These are phyloP conservation scores for Kryptolebias marmoratus DNA, from an alignment of 2,113 vertebrate species.

Conservation along the genomic window DNA sequence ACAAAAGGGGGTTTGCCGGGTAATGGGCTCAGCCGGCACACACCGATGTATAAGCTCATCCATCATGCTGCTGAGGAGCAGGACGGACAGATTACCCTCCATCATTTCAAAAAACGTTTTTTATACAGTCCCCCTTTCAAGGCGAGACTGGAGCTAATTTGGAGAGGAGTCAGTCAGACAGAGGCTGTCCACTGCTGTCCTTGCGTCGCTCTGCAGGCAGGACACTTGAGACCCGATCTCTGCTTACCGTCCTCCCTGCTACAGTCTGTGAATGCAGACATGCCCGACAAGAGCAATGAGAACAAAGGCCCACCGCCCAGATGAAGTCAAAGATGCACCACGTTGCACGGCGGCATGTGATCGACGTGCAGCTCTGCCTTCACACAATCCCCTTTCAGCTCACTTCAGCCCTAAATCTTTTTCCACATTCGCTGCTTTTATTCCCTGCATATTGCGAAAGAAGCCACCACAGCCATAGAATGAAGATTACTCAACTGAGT, in stretches of 20 bases:
- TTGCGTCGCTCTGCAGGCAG: constrained; percentile 50
- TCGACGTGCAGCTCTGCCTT: not conserved
- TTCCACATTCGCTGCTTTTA: not conserved
- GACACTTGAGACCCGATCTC: constrained; percentile 52
- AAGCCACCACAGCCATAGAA: constrained; percentile 31
- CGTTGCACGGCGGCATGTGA: not conserved
- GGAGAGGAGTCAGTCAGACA: constrained; percentile 43
- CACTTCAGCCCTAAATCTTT: too few relatives aligned
- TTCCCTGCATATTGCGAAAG: constrained; percentile 11
- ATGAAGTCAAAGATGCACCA: constrained; percentile 12
- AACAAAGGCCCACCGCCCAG: constrained; percentile 30
- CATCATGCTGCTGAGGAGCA: constrained; percentile 31
- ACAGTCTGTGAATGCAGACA: constrained; percentile 21
- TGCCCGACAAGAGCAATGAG: constrained; percentile 37
- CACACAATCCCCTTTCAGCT: constrained; percentile 10
- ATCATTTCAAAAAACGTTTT: constrained; percentile 45
- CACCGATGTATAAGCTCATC: constrained; percentile 47
- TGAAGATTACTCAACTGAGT: constrained; percentile 15
- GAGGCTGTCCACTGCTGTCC: constrained; percentile 51
- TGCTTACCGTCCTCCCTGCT: constrained; percentile 5
- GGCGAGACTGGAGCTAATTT: constrained; percentile 53
- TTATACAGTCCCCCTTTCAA: constrained; percentile 34
- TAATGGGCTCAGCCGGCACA: constrained; percentile 48
- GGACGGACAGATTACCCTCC: constrained; percentile 40
- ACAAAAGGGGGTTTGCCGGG: constrained; percentile 58